These are phyloP conservation scores for Chromobotia macracanthus DNA, from an alignment of 2,797 vertebrate species.

Conservation along the genomic window DNA sequence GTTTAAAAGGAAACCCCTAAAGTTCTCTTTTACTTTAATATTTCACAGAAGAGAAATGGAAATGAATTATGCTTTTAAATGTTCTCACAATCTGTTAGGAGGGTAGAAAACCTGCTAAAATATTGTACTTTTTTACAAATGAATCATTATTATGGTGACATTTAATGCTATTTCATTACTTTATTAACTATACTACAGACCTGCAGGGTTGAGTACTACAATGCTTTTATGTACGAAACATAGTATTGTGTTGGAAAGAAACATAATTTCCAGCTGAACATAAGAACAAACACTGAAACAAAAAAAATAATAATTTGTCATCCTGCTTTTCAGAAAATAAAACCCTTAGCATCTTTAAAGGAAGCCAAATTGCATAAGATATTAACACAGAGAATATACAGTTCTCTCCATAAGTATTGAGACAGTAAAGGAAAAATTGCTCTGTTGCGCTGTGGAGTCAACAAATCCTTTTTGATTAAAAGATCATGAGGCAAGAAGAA, in stretches of 20 bases:
- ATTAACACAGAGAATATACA: no score
- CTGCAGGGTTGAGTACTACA: background rate
- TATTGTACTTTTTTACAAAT: slow-evolving; percentile 7
- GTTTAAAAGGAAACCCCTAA: slow-evolving; percentile 52
- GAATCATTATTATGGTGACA: slow-evolving; percentile 25
- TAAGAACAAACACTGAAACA: background rate
- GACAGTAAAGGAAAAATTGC: no score
- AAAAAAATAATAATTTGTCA: background rate
- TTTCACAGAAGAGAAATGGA: slow-evolving; percentile 50
- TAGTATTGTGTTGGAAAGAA: background rate
- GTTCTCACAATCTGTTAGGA: slow-evolving; percentile 26
- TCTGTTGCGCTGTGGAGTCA: no score
- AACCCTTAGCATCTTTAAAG: no score
- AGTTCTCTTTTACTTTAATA: slow-evolving; percentile 50
- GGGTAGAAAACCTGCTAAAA: slow-evolving; percentile 15
- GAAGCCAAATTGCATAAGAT: no score
- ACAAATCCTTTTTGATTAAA: no score
- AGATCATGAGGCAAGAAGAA: no score
- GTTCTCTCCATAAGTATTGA: no score
- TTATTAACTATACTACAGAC: background rate
- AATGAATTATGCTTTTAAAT: slow-evolving; percentile 38
- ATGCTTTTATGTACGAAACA: background rate
- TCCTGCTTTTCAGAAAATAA: background rate
- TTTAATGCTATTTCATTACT: slow-evolving; percentile 20
- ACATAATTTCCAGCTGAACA: background rate